phyloP scores from a whole-genome alignment of 2,113 vertebrate genomes.

The Corynorhinus townsendii region DNA sequence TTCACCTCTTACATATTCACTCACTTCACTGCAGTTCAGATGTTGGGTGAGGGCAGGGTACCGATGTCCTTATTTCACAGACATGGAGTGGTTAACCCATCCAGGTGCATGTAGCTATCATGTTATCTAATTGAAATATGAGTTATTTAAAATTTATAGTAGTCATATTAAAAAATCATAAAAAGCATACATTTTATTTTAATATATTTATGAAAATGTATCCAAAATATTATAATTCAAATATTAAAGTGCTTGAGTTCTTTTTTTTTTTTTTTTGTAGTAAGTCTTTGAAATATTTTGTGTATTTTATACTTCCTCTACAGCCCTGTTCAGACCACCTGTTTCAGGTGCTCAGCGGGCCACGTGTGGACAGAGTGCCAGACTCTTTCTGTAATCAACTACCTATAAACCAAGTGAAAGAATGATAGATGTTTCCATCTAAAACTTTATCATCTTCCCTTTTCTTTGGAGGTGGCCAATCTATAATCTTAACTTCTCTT shows the following conservation, averaged over 20 bases:
- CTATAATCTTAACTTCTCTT: background rate
- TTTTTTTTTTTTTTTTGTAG: background rate
- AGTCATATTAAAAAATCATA: background rate
- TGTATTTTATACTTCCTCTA: background rate
- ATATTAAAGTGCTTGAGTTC: background rate
- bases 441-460: too few relatives aligned
- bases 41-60: background rate
- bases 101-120: too few relatives aligned
- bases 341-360: background rate
- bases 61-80: too few relatives aligned
- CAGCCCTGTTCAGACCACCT: accelerated
- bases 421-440: background rate
- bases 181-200: background rate
- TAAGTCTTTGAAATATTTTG: background rate
- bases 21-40: background rate
- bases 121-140: background rate
- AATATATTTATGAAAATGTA: background rate
- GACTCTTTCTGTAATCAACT: background rate
- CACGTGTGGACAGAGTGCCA: accelerated
- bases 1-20: background rate
- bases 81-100: background rate
- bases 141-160: background rate
- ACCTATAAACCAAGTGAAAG: background rate
- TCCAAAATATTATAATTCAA: background rate
- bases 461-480: background rate